Base-by-base conservation (phyloP, 2,113 vertebrate genomes). In the Trochalopteron elliotii region DNA sequence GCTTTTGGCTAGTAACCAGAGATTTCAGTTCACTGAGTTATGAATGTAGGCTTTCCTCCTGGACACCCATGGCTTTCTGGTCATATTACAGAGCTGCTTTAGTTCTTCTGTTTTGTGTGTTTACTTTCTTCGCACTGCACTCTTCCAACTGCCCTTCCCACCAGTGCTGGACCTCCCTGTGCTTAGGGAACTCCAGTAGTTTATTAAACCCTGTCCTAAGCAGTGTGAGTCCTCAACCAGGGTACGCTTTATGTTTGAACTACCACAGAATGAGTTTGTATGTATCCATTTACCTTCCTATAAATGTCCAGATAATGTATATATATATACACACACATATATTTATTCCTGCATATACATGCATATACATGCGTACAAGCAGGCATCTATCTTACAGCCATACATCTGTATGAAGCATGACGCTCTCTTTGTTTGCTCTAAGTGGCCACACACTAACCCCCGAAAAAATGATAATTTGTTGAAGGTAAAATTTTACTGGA, bases 1-100 rank as follows among this genome's bases (percentile, higher is more conserved):
- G 60, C 64, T 90, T 87, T 96, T 82, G 72, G 72, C 83, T 59
- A 50, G 88, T 87, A 93, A 95, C 91, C 60, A 94, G 90, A 95
- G 84, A 96, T 93, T 94, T 95, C 81, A 63, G 88, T 77, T 88
- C 49, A 35, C 83, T 17, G 50, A 39, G 31, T 52, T 90, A 57
- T 90, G 83, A 72, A 53, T 50, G 47, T 70, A 93, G 71, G 72
- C 61, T 94, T 79, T 83, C 72, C 83, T 89, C 40, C 37, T 30
- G 31, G 69, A 64, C 63, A 39, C 59, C 31, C 47, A 15, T 37
- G 37, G n/a, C 74, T 93, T 93, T 67, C 80, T 56, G 60, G 60
- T 30, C 42, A 9, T 50, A 40, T 37, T 55, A 60, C 74, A 86
- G 85, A 87, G 40, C 57, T 86, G 23, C 2, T 78, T 50, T 42